phyloP scores from a whole-genome alignment of 2,113 vertebrate genomes.

The Hemiscyllium ocellatum region DNA sequence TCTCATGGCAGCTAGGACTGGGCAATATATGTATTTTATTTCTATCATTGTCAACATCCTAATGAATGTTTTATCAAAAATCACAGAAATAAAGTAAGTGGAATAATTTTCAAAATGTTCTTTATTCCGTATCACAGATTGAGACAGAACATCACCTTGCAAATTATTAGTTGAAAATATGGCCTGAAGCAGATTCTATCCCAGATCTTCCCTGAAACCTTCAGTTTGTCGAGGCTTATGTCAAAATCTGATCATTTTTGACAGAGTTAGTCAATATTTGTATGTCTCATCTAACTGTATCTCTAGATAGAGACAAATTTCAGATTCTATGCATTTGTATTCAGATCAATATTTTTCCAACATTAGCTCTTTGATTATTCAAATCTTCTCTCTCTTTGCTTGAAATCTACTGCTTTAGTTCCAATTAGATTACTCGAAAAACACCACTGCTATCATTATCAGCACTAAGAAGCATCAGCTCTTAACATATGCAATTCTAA shows the following conservation, averaged over 20 bases:
- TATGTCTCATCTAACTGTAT: background rate
- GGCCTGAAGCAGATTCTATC: background rate
- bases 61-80: background rate
- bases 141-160: background rate
- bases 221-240: background rate
- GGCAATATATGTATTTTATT: background rate
- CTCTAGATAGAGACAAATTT: background rate
- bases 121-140: background rate
- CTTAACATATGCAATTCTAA: background rate
- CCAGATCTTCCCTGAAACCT: background rate
- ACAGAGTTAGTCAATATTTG: background rate
- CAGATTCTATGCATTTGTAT: background rate
- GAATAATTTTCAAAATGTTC: background rate
- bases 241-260: background rate
- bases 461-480: background rate
- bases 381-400: background rate
- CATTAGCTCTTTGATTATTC: background rate
- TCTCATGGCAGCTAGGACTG: background rate
- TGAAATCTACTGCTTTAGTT: background rate
- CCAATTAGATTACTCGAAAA: background rate
- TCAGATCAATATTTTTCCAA: constrained; percentile 19
- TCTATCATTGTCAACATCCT: background rate
- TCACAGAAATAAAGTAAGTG: background rate
- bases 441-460: background rate
- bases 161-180: background rate